Base-by-base conservation (phyloP, 2,113 vertebrate genomes). In the Zosterops pallidus region DNA sequence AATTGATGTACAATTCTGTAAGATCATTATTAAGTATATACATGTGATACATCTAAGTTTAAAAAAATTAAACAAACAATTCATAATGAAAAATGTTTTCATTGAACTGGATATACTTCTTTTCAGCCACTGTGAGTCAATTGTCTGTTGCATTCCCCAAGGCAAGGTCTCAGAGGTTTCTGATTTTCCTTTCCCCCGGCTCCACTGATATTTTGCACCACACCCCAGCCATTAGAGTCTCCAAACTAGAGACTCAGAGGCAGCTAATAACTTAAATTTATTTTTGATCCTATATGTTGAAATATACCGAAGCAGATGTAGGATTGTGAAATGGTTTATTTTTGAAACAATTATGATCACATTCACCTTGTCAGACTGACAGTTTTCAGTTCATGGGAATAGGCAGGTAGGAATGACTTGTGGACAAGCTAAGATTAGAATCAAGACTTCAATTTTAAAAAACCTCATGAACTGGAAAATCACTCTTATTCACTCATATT, bases 1-100 rank as follows among this genome's bases (percentile, higher is more conserved):
- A 55, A 59, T n/a, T 85, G 24, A 39, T 63, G 9, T 55, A 42
- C 6, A 83, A 16, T 52, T 50, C 44, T 55, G 2, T 42, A 68
- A 68, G n/a, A 25, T 72, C 13, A 33, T 76, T 68, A 71, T 68
- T 49, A 90, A 56, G 5, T 29, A 56, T 8, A 20, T 2, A 25
- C 2, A 16, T 2, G 2, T 26, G 6, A 77, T 39, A 35, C 0
- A 26, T 55, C 53, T 29, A 60, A 41, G 14, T 26, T 70, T 7
- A 5, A 28, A 59, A 59, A 71, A 76, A 42, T 3, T 8, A 52
- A 83, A 55, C 16, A 64, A 46, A 59, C n/a, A 3, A 23, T 86
- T 50, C 24, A 26, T 21, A 1, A 64, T 19, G 53, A 83, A 83
- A 44, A 39, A 8, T 35, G 5, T 25, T 72, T 83, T 92, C 14